Base-by-base conservation (phyloP, 2,113 vertebrate genomes). In the Ailurus styani region DNA sequence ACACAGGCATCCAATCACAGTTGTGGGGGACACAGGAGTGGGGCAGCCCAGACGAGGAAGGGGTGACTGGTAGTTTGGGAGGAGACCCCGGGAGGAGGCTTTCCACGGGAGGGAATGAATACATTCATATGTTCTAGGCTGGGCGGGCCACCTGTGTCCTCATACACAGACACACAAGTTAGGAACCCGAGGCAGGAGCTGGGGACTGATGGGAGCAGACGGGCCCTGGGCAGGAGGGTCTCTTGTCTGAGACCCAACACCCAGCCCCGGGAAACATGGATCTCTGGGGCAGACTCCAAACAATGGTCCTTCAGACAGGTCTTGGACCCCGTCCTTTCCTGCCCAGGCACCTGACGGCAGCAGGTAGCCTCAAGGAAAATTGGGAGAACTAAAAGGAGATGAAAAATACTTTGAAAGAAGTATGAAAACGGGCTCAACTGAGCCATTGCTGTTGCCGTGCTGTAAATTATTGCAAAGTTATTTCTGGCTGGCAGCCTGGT, bases 331-430 rank as follows among this genome's bases (percentile, higher is more conserved):
- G 27, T 77, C 70, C 55, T 92, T 93, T 87, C 72, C 75, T 66
- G 79, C 29, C 87, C 4, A 42, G 96, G 94, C 87, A 72, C 64
- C 81, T 85, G 84, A 87, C 34, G 47, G 84, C 47, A 77, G 86
- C 57, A 92, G 90, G 90, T 64, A 83, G 73, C 84, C 97, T 90
- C 60, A 45, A 97, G 97, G 90, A 97, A 93, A 88, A 84, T 60
- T 15, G 72, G 75, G 87, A 70, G 55, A 93, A 90, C 90, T 72
- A 93, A 95, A 96, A n/a, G 82, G 70, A 97, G 94, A 97, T 96
- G 95, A 97, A 96, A 98, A 97, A 90, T 86, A 55, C 96, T 97
- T 98, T 96, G 94, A 95, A 96, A 96, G 95, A 93, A 92, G 75
- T 90, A 81, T 37, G 81, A 96, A 87, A 82, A 92, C 0, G 4